phyloP scores from a whole-genome alignment of 2,888 invertebrate species.

The Dinocampus coccinellae region DNA sequence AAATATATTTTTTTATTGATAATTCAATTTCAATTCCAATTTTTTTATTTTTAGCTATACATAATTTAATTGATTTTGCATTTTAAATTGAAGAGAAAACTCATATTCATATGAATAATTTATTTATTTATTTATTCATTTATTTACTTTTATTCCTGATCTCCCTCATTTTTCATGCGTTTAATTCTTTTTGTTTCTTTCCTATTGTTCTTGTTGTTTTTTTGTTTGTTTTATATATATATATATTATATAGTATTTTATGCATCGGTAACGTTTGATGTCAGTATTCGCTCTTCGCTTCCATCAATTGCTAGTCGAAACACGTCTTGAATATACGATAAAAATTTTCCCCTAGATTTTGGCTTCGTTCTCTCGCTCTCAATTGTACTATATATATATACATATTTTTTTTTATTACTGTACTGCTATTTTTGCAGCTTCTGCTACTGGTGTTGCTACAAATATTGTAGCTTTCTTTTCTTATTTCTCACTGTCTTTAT shows the following conservation, averaged over 20 bases:
- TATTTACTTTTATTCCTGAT: no score
- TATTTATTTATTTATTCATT: no score
- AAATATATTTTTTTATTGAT: background rate
- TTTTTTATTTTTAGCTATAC: background rate
- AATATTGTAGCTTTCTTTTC: background rate
- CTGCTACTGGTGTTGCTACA: slow-evolving; percentile 24
- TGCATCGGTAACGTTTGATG: background rate
- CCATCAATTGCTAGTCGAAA: slow-evolving; percentile 57
- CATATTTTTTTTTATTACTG: background rate
- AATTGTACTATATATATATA: background rate
- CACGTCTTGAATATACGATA: slow-evolving; percentile 67
- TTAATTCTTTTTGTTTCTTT: background rate
- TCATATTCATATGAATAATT: no score
- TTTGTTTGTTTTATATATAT: background rate
- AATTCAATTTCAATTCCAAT: background rate
- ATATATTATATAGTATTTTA: slow-evolving; percentile 12
- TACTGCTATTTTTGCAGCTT: background rate
- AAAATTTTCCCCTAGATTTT: slow-evolving; percentile 63
- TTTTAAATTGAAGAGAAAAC: no score
- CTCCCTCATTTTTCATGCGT: slow-evolving; percentile 1
- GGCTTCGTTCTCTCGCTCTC: slow-evolving; percentile 45
- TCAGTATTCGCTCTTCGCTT: background rate
- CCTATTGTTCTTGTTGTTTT: background rate
- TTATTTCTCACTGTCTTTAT: slow-evolving; percentile 22
- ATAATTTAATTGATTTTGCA: no score